phyloP scores from a whole-genome alignment of 2,888 invertebrate genomes.

The Diachrysia chrysitis region DNA sequence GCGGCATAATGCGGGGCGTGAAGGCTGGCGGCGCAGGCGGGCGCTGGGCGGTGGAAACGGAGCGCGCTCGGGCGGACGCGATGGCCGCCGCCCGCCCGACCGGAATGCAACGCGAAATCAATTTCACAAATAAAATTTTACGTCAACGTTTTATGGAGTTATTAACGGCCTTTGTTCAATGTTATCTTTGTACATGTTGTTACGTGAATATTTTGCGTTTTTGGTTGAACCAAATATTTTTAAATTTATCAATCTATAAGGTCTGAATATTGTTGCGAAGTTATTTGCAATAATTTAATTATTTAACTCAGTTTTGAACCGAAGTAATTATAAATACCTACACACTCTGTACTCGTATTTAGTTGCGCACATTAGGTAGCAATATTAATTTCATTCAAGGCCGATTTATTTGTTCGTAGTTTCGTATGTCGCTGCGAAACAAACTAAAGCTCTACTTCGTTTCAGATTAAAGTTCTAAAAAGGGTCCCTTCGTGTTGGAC shows the following conservation, averaged over 20 bases:
- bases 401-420: neutral
- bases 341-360: too few relatives aligned
- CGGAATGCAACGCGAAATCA: conserved; percentile 26
- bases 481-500: neutral
- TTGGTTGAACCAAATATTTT: neutral
- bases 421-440: neutral
- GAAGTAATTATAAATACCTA: too few relatives aligned
- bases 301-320: too few relatives aligned
- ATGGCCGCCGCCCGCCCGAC: conserved; percentile 29
- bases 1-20: conserved; percentile 27
- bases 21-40: conserved; percentile 39
- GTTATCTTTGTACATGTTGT: conserved; percentile 21
- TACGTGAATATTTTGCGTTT: conserved; percentile 15
- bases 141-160: conserved; percentile 32
- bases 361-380: too few relatives aligned
- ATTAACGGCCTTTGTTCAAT: conserved; percentile 29
- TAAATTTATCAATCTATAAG: neutral
- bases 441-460: neutral
- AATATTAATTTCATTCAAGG: neutral
- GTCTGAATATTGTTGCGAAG: too few relatives aligned
- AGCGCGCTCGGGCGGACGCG: conserved; percentile 43
- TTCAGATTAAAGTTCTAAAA: conserved; percentile 4
- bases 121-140: conserved; percentile 44
- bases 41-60: conserved; percentile 38
- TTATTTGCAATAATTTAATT: neutral